Conservation (phyloP, 1,140 invertebrate genomes). For the Solenopsis invicta region DNA sequence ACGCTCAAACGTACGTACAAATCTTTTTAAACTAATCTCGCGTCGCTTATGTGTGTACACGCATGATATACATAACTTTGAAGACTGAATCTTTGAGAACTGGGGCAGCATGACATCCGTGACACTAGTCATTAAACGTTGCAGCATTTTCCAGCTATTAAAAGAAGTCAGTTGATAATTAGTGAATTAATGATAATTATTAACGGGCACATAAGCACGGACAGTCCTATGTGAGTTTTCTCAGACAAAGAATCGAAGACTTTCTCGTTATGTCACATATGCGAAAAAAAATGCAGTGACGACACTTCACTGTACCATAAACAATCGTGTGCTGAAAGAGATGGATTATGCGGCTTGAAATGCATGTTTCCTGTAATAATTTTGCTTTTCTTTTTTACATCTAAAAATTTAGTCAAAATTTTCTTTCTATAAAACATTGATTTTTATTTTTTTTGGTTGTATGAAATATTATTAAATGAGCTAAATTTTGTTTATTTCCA, state of each 20-base stretch:
- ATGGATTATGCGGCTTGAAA: neutral
- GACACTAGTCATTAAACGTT: slow-evolving; percentile 80
- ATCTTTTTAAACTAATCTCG: slow-evolving; percentile 4
- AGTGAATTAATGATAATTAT: slow-evolving; percentile 81
- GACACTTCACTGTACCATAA: neutral
- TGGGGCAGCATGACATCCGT: slow-evolving; percentile 82
- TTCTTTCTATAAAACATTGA: neutral
- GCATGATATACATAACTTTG: slow-evolving; percentile 61
- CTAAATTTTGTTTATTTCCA: neutral
- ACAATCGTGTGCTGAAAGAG: neutral
- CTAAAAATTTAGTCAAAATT: neutral
- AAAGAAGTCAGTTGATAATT: slow-evolving; percentile 78
- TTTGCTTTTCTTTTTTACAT: neutral
- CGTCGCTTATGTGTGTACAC: slow-evolving; percentile 24
- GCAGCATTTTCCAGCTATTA: slow-evolving; percentile 77
- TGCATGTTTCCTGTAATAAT: neutral
- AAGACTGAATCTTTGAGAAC: slow-evolving; percentile 80
- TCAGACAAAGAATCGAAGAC: slow-evolving; percentile 65
- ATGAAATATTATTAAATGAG: neutral
- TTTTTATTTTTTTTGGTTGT: neutral
- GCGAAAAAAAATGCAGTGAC: slow-evolving; percentile 12
- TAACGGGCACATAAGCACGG: slow-evolving; percentile 74
- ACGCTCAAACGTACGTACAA: neutral
- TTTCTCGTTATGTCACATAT: slow-evolving; percentile 64
- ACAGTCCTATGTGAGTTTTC: slow-evolving; percentile 69